These are phyloP conservation scores for Toxotes chatareus DNA, from an alignment of 2,113 vertebrate species.

Conservation along the genomic window DNA sequence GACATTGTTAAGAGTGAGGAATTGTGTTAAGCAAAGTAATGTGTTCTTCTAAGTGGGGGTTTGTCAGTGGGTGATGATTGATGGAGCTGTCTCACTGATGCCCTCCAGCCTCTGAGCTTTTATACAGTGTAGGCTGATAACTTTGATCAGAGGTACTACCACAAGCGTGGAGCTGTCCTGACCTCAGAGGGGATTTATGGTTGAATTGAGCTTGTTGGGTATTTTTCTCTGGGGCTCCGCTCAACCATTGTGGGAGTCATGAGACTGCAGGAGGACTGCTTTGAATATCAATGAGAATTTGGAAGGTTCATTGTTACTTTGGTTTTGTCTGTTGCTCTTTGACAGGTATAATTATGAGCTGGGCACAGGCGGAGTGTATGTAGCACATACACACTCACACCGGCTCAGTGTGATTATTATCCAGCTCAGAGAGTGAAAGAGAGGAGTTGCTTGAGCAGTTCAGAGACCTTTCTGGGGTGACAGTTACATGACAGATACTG, in stretches of 20 bases:
- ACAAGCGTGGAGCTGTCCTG: not conserved
- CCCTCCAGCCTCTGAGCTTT: not conserved
- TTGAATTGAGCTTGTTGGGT: conserved; percentile 39
- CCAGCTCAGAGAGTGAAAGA: conserved; percentile 19
- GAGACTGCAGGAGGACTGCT: conserved; percentile 41
- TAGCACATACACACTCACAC: not conserved
- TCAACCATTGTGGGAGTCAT: conserved; percentile 23
- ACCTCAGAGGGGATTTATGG: conserved; percentile 38
- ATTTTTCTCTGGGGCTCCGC: conserved; percentile 38
- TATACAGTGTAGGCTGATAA: conserved; percentile 3
- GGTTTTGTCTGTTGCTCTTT: conserved; percentile 46
- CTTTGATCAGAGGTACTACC: conserved; percentile 10
- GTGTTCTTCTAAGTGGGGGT: not conserved
- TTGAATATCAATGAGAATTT: conserved; percentile 68
- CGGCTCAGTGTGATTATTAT: conserved; percentile 36
- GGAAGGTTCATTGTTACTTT: conserved; percentile 47
- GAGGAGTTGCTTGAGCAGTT: not conserved
- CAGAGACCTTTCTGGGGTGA: conserved; percentile 21
- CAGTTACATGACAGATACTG: not conserved
- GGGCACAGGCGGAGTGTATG: conserved; percentile 12
- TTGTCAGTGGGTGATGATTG: conserved; percentile 11
- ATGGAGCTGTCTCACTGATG: not conserved
- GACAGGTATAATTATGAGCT: conserved; percentile 43
- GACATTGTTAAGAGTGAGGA: not conserved
- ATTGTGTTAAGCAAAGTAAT: not conserved